Base-by-base conservation (phyloP, 2,888 invertebrate species). In the Stegophylla sp. region DNA sequence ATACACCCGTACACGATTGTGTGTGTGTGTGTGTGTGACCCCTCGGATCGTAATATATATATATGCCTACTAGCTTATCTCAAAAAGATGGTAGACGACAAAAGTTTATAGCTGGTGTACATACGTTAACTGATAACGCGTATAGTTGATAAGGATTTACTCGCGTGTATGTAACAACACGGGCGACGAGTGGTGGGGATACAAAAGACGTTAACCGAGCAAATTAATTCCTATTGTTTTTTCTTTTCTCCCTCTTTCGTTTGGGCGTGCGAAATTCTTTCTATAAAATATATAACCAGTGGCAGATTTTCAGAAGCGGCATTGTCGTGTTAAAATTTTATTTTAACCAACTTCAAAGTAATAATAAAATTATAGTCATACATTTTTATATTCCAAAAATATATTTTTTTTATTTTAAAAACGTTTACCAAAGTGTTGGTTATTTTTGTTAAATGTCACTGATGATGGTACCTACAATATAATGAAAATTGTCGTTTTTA, bases 21-120 rank as follows among this genome's bases (percentile, higher is more conserved):
- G 67, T 17, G 17, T 48, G 67, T 17, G 28, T 13, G 26, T n/a
- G n/a, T 51, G 51, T 51, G 67, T 69, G 67, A 69, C 48, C 67
- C 67, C 67, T 69, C 28, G 67, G 67, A 5, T 7, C 34, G n/a
- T n/a, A n/a, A n/a, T n/a, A n/a, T n/a, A n/a, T n/a, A n/a, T 34
- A 34, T 34, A 34, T 34, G 34, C 4, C 34, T 34, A 34, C 34
- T 5, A 34, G n/a, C n/a, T 34, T 5, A 34, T 34, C 34, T 34
- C 7, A 34, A 34, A 34, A 34, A 5, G 7, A 3, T 7, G 3
- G 7, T 34, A 34, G n/a, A 23, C 56, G 56, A 20, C 23, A 1
- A 23, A 5, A 20, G 56, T 20, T 34, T 34, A 34, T 34, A 34
- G 34, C 4, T 34, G 20, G 9, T 1, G 53, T 20, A 20, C 53